Evolutionary conservation across 2,888 invertebrate genomes (phyloP), one percentile per base, ranked within the genome.

Genomic region (Lordiphosa fenestrarum): DNA sequence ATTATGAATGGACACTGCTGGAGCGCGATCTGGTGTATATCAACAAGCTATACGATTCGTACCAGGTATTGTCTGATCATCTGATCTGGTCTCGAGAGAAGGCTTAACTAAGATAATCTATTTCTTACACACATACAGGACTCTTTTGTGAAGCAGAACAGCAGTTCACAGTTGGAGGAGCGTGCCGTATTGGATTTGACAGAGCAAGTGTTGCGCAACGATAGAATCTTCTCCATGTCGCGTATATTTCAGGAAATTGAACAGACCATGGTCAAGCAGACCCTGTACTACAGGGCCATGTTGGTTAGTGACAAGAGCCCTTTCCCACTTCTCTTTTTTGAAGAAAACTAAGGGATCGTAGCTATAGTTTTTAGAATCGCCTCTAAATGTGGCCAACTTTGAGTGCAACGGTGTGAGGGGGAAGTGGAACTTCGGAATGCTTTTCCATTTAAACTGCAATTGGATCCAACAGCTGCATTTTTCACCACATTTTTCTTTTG

Each of bases 1-100:
- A 92, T 5, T 94, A 94, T 92, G 88, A 93, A 62, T 95, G 95
- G 93, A 91, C 90, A 35, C 90, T 91, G 53, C 90, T 93, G 1
- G 90, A 92, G 58, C 90, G 91, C 33, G 93, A 94, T 84, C 86
- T 94, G 73, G 90, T 91, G 42, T 89, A 91, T 13, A 90, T 95
- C 30, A 92, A 93, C 64, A 92, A 92, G 0, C 87, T 94, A 51
- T 95, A 95, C 86, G 92, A 91, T 65, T 92, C 91, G 42, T 95
- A 94, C 86, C 89, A 93, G 55, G 90, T 92, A 70, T 93, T 3
- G 19, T 4, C 93, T 2, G 25, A 6, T 25, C 6, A 25, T 15
- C 2, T 15, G 25, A 25, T 25, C 7, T 7, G 25, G 25, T 25
- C 7, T 7, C 25, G 25, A 25, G 2, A 7, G 25, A 25, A 25